These are phyloP conservation scores for Mesocricetus auratus DNA, from an alignment of 2,113 vertebrate genomes.

Conservation along the genomic window DNA sequence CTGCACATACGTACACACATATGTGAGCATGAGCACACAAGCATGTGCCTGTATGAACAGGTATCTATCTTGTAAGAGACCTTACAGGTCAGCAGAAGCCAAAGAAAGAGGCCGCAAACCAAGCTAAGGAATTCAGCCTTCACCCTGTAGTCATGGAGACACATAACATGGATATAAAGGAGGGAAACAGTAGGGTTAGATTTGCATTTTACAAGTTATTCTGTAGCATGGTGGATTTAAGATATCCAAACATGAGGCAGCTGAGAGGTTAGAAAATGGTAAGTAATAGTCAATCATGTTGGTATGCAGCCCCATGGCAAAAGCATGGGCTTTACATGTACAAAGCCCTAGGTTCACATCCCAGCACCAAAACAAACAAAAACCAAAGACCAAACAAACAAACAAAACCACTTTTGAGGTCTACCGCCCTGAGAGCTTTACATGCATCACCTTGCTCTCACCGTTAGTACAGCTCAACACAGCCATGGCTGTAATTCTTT, in stretches of 20 bases:
- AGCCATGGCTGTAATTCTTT: background rate
- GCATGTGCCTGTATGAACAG: background rate
- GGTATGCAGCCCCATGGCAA: too few species aligned
- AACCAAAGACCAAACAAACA: too few species aligned
- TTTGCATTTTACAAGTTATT: constrained; percentile 46
- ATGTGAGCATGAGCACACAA: too few species aligned
- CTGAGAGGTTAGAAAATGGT: background rate
- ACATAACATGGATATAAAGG: background rate
- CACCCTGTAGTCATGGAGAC: background rate
- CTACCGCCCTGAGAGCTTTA: background rate
- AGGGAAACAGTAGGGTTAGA: background rate
- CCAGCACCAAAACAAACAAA: background rate
- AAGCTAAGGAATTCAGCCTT: constrained; percentile 7
- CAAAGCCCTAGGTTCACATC: background rate
- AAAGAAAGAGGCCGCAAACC: background rate
- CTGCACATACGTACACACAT: background rate
- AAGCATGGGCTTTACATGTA: background rate
- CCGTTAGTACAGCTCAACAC: background rate
- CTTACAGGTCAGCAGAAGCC: background rate
- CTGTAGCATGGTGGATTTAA: background rate
- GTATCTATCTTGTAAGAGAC: background rate
- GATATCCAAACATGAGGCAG: background rate
- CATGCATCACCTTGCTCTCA: background rate
- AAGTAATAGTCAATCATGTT: background rate
- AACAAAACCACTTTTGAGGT: background rate